Evolutionary conservation across 2,113 vertebrate genomes (phyloP).

Genomic region (Rhinoderma darwinii): DNA sequence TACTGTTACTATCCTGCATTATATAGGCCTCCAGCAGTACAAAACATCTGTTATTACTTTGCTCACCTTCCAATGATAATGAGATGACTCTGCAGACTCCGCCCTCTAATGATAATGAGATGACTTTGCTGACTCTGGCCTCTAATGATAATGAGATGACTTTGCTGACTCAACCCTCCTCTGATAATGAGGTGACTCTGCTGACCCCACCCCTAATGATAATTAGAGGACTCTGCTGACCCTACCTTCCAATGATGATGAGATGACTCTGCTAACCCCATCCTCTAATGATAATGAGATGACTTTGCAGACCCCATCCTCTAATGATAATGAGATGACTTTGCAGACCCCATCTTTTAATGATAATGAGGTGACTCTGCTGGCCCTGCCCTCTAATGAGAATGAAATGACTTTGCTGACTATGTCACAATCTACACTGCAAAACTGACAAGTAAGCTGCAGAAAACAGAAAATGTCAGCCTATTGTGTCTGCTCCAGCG

Average conservation of each 20-base stretch:
- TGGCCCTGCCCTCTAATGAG: neutral
- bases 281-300: neutral
- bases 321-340: neutral
- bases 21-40: no score
- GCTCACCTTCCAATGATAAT: no score
- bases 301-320: neutral
- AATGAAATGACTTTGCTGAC: neutral
- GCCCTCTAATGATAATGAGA: neutral
- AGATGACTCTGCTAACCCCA: no score
- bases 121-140: neutral
- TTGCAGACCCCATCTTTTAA: neutral
- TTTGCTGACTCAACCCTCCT: no score
- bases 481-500: no score
- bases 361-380: neutral
- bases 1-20: no score
- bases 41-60: no score
- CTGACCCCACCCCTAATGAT: neutral
- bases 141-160: neutral
- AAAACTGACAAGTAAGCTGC: no score
- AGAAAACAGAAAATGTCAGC: no score
- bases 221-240: neutral
- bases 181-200: neutral
- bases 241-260: no score
- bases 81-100: neutral
- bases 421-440: no score